Evolutionary conservation across 2,113 vertebrate genomes (phyloP).

Genomic region (Percina caprodes): DNA sequence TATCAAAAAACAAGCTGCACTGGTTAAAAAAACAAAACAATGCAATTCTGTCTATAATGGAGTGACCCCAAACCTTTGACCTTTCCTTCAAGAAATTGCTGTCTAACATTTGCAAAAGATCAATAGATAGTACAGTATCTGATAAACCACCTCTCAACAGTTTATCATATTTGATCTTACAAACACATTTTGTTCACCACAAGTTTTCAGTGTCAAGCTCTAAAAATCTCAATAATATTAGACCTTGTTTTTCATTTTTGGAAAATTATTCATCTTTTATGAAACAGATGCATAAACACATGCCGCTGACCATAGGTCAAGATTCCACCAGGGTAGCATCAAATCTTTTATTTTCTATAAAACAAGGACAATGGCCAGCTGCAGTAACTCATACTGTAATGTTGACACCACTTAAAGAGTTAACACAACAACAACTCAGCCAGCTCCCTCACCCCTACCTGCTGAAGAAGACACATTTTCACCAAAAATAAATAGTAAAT

Average conservation of each 20-base stretch:
- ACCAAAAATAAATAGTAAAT: constrained; percentile 26
- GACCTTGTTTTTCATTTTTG: background rate
- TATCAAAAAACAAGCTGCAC: no score
- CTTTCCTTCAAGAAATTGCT: background rate
- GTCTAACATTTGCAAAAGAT: background rate
- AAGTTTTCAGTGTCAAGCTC: background rate
- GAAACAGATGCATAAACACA: background rate
- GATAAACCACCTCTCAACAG: background rate
- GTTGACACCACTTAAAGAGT: background rate
- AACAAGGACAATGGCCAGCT: constrained; percentile 4
- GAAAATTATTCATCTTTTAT: background rate
- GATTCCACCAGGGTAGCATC: background rate
- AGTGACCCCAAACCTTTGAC: no score
- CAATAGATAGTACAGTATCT: background rate
- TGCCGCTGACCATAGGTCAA: background rate
- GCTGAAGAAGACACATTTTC: constrained; percentile 9
- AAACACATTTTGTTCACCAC: background rate
- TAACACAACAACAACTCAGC: background rate
- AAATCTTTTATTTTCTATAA: constrained; percentile 1
- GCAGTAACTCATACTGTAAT: background rate
- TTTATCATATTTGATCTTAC: background rate
- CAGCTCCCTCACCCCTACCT: background rate
- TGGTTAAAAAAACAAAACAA: no score
- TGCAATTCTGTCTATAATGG: no score
- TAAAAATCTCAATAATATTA: constrained; percentile 3